These are phyloP conservation scores for Cyphomyrus plagiostoma DNA, from an alignment of 2,113 vertebrate species.

Conservation along the genomic window DNA sequence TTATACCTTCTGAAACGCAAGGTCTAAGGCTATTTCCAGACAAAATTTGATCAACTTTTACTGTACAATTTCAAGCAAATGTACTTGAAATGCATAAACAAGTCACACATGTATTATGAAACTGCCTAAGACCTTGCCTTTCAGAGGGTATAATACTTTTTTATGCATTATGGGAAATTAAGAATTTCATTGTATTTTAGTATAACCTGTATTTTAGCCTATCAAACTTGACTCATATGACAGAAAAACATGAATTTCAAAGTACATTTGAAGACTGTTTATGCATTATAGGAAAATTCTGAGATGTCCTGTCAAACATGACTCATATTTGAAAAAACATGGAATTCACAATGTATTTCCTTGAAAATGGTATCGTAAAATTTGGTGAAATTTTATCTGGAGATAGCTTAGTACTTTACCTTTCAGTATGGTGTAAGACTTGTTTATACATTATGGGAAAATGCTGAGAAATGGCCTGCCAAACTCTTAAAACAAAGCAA, in stretches of 20 bases:
- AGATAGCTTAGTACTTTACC: not conserved
- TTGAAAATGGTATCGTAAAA: not conserved
- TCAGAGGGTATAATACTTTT: not conserved
- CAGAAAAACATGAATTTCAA: too few relatives aligned
- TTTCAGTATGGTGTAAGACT: not conserved
- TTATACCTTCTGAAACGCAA: not conserved
- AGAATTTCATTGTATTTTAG: not conserved
- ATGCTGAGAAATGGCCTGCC: not conserved
- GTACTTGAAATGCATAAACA: not conserved
- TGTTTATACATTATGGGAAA: not conserved
- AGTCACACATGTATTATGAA: not conserved
- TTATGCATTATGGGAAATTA: not conserved
- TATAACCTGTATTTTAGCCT: not conserved
- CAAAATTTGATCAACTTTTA: not conserved
- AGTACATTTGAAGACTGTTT: too few relatives aligned
- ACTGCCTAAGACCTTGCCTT: not conserved
- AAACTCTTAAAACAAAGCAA: not conserved
- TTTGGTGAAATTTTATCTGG: not conserved
- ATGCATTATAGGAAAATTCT: too few relatives aligned
- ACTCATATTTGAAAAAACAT: too few relatives aligned
- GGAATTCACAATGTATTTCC: too few relatives aligned
- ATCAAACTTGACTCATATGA: too few relatives aligned
- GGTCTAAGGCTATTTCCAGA: not conserved
- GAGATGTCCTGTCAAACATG: too few relatives aligned
- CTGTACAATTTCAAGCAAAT: not conserved